phyloP scores from a whole-genome alignment of 2,113 vertebrate genomes.

The Rhadina sibilatrix region DNA sequence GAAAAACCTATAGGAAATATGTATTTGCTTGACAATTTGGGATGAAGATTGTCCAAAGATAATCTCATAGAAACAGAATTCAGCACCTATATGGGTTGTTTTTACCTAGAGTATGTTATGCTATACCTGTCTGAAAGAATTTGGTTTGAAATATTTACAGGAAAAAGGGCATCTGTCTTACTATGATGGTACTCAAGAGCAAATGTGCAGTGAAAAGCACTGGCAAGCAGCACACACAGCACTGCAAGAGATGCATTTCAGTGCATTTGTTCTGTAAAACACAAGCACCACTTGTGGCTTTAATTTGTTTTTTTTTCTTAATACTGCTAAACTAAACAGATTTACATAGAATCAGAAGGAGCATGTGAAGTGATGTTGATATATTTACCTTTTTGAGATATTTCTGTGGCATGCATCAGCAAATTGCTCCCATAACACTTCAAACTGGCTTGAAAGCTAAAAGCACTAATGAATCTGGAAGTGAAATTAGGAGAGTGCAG shows the following conservation, averaged over 20 bases:
- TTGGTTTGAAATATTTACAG: neutral
- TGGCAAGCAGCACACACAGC: neutral
- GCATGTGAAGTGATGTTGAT: neutral
- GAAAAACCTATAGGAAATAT: neutral
- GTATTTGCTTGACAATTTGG: fast-evolving
- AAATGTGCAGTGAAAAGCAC: neutral
- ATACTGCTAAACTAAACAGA: neutral
- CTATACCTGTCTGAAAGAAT: neutral
- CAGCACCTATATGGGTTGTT: neutral
- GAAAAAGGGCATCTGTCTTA: neutral
- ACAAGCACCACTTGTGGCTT: neutral
- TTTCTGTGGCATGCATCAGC: neutral
- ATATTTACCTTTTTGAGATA: neutral
- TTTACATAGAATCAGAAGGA: neutral
- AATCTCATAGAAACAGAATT: neutral
- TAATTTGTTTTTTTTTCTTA: neutral
- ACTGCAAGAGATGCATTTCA: neutral
- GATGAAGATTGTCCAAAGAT: neutral
- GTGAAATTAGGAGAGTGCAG: neutral
- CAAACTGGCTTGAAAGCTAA: neutral
- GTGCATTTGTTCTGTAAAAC: neutral
- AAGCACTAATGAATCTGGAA: neutral
- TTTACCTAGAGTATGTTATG: neutral
- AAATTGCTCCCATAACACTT: neutral
- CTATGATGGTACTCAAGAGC: neutral